Evolutionary conservation across 2,113 vertebrate genomes (phyloP).

Genomic region (Nicator chloris): DNA sequence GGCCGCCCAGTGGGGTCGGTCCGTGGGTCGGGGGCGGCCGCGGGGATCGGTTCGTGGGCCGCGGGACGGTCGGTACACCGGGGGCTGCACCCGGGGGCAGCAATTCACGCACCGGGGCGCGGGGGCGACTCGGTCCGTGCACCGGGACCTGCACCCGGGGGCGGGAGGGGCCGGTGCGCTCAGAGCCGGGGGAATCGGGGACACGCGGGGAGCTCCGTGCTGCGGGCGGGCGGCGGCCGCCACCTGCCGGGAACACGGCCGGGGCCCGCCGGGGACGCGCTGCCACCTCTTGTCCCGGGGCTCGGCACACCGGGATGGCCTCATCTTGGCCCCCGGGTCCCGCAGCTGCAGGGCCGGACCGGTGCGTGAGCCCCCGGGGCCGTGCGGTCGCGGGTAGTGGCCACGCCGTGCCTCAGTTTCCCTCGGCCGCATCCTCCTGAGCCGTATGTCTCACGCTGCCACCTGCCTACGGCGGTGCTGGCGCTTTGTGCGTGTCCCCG

Average conservation of each 20-base stretch:
- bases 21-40: too few species aligned
- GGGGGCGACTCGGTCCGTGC: neutral
- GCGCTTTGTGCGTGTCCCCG: neutral
- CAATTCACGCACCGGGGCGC: neutral
- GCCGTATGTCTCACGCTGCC: neutral
- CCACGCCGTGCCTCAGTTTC: neutral
- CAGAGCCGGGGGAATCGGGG: neutral
- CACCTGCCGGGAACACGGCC: neutral
- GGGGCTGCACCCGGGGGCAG: neutral
- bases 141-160: neutral
- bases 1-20: neutral
- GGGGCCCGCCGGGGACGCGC: neutral
- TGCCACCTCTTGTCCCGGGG: too few species aligned
- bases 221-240: neutral
- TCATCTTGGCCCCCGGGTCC: neutral
- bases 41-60: neutral
- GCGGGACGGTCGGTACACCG: neutral
- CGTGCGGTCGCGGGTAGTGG: neutral
- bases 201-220: neutral
- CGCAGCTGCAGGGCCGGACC: neutral
- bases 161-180: neutral
- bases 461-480: neutral
- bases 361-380: neutral
- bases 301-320: neutral
- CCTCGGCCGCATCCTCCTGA: neutral